phyloP scores from a whole-genome alignment of 2,888 invertebrate genomes.

The Agonopterix heracliana region DNA sequence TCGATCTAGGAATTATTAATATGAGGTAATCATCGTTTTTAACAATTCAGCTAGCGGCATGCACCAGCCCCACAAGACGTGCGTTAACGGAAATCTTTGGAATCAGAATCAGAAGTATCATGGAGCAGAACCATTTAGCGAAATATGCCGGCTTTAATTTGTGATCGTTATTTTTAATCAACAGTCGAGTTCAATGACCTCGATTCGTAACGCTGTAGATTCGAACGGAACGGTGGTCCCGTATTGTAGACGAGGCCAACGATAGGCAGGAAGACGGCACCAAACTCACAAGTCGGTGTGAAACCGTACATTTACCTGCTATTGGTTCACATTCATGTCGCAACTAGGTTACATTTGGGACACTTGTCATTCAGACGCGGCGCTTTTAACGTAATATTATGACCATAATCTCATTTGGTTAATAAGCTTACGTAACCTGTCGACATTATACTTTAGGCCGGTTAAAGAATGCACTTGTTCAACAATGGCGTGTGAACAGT shows the following conservation, averaged over 20 bases:
- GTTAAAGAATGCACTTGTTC: conserved; percentile 35
- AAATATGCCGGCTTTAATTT: conserved; percentile 33
- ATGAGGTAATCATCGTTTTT: no score
- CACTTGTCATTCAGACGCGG: conserved; percentile 18
- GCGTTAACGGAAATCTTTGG: conserved; percentile 10
- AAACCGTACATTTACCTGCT: conserved; percentile 7
- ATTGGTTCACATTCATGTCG: conserved; percentile 14
- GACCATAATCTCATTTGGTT: conserved; percentile 33
- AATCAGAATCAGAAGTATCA: conserved; percentile 17
- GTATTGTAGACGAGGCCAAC: conserved; percentile 16
- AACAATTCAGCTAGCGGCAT: no score
- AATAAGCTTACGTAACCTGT: conserved; percentile 40
- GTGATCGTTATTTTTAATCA: conserved; percentile 45
- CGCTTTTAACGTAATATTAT: conserved; percentile 15
- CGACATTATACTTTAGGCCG: conserved; percentile 34
- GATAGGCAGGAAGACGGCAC: conserved; percentile 16
- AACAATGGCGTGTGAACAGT: conserved; percentile 55
- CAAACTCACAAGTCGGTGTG: conserved; percentile 11
- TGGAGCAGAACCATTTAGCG: conserved; percentile 24
- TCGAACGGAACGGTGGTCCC: conserved; percentile 27
- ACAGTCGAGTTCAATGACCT: conserved; percentile 37
- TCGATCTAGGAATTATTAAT: background rate
- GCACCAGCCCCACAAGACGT: conserved; percentile 13
- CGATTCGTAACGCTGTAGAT: conserved; percentile 34
- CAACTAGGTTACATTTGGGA: conserved; percentile 15